phyloP scores from a whole-genome alignment of 2,113 vertebrate genomes.

The Acanthisitta chloris region DNA sequence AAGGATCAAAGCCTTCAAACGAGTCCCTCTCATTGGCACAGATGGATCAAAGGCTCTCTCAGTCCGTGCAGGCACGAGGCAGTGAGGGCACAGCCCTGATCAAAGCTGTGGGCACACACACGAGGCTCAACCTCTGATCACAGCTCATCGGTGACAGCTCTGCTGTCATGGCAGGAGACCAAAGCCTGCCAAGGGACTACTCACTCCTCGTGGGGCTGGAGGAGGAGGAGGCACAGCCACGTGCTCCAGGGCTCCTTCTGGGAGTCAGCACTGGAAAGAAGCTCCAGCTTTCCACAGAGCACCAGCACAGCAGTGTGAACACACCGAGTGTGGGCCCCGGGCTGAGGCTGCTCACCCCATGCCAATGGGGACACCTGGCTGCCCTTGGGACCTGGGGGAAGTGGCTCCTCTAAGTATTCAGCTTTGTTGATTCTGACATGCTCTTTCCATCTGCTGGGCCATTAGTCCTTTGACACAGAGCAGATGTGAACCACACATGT shows the following conservation, averaged over 20 bases:
- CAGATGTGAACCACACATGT: too few relatives aligned
- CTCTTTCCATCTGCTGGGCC: neutral
- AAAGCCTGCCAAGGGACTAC: neutral
- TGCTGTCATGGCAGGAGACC: neutral
- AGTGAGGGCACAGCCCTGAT: neutral
- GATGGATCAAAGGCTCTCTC: neutral
- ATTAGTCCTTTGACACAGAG: neutral
- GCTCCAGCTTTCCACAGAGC: neutral
- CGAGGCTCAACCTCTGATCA: neutral
- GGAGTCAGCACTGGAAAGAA: neutral
- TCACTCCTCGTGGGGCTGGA: fast-evolving
- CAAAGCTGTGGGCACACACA: neutral
- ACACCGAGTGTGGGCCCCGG: too few relatives aligned
- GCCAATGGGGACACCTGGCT: neutral
- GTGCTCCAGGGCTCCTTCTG: fast-evolving
- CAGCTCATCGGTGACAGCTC: neutral
- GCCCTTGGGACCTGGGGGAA: neutral
- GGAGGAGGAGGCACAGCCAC: neutral
- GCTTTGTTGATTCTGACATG: neutral
- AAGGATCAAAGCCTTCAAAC: neutral
- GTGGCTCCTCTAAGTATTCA: neutral
- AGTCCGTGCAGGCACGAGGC: neutral
- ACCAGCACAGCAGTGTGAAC: neutral
- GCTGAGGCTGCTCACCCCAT: neutral
- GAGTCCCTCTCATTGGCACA: neutral